Evolutionary conservation across 2,797 vertebrate species (phyloP).

Genomic region (Eupleurogrammus muticus): DNA sequence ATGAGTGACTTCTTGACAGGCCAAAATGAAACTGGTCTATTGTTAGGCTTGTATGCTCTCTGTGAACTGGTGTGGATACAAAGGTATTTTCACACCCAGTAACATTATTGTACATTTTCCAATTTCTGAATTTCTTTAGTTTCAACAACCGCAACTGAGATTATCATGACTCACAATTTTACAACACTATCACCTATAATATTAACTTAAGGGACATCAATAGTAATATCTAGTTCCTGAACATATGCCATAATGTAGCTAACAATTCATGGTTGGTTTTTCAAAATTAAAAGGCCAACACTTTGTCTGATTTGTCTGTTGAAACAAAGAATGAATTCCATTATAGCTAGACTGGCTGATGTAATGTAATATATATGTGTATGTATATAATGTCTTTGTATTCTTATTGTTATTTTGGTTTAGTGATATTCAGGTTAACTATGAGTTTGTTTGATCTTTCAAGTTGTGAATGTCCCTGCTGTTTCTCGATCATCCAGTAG

Average conservation of each 20-base stretch:
- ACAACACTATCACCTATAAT: no score
- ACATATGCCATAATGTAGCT: background rate
- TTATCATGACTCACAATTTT: no score
- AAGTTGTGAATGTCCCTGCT: background rate
- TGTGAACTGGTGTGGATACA: background rate
- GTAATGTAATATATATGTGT: no score
- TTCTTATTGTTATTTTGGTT: background rate
- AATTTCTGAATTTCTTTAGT: background rate
- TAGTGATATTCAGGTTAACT: background rate
- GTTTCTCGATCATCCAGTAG: constrained; percentile 52
- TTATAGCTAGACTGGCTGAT: background rate
- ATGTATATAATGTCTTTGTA: no score
- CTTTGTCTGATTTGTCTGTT: background rate
- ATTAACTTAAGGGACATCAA: no score
- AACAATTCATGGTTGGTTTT: background rate
- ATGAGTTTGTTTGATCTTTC: background rate
- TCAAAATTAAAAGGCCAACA: background rate
- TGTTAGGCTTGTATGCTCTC: background rate
- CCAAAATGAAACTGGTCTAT: background rate
- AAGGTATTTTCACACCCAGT: background rate
- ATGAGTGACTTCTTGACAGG: background rate
- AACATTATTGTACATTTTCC: background rate
- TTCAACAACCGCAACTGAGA: no score
- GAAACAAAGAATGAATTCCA: no score
- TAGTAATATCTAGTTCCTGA: background rate